Evolutionary conservation across 2,888 invertebrate genomes (phyloP).

Genomic region (Xylocampa areola): DNA sequence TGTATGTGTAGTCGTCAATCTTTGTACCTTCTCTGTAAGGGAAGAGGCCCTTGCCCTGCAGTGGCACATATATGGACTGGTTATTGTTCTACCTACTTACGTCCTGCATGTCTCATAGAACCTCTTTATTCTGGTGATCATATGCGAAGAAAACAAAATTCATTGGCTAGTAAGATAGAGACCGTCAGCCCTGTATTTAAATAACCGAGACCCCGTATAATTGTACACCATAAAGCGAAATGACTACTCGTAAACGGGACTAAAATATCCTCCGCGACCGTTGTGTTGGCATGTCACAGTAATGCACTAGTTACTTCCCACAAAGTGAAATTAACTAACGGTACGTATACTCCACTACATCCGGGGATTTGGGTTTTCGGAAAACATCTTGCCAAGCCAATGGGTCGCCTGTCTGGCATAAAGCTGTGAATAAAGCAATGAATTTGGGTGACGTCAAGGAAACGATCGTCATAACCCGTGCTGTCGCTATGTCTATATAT

Average conservation of each 20-base stretch:
- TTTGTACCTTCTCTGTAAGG: too few species aligned
- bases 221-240: slow-evolving; percentile 69
- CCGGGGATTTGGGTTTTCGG: slow-evolving; percentile 25
- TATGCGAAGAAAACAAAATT: slow-evolving; percentile 21
- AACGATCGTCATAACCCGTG: slow-evolving; percentile 34
- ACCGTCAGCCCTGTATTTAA: slow-evolving; percentile 41
- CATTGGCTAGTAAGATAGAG: slow-evolving; percentile 26
- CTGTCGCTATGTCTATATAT: slow-evolving; percentile 30
- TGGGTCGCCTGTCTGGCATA: slow-evolving; percentile 31
- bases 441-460: slow-evolving; percentile 39
- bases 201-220: slow-evolving; percentile 55
- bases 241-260: slow-evolving; percentile 69
- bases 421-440: slow-evolving; percentile 34
- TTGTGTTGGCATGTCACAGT: slow-evolving; percentile 34
- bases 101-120: slow-evolving; percentile 9
- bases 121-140: slow-evolving; percentile 16
- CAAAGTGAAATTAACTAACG: slow-evolving; percentile 31
- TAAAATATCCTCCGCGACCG: slow-evolving; percentile 53
- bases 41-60: too few species aligned
- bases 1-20: too few species aligned
- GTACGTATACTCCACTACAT: slow-evolving; percentile 19
- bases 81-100: too few species aligned
- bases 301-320: slow-evolving; percentile 37
- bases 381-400: slow-evolving; percentile 23
- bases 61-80: too few species aligned